Evolutionary conservation across 2,888 invertebrate genomes (phyloP).

Genomic region (Xestoiulus laeticollis): DNA sequence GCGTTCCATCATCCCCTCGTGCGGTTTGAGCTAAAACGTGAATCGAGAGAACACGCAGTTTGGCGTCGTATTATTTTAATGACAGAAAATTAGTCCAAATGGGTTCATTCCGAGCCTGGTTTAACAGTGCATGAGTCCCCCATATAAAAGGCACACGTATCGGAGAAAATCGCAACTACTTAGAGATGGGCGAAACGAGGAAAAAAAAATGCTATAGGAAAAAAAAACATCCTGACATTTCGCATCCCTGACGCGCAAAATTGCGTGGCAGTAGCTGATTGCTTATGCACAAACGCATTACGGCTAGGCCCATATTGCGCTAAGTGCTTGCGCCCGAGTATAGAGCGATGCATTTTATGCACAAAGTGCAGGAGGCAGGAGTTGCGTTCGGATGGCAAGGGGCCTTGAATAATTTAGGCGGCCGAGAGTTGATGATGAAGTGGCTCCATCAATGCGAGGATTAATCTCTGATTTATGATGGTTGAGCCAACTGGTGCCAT

Average conservation of each 20-base stretch:
- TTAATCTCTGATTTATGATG: slow-evolving; percentile 53
- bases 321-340: not conserved
- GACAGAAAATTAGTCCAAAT: too few species aligned
- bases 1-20: too few species aligned
- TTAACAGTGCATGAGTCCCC: too few species aligned
- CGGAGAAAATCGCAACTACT: too few species aligned
- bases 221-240: not conserved
- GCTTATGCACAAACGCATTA: slow-evolving; percentile 26
- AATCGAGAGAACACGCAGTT: too few species aligned
- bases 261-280: not conserved
- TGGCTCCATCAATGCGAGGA: slow-evolving; percentile 51
- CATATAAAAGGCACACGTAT: too few species aligned
- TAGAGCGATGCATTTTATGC: too few species aligned
- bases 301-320: not conserved
- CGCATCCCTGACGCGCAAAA: not conserved
- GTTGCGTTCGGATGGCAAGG: too few species aligned
- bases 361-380: not conserved
- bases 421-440: slow-evolving; percentile 52
- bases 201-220: not conserved
- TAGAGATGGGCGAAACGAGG: not conserved
- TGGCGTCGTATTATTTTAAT: too few species aligned
- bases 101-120: too few species aligned
- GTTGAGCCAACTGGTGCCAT: slow-evolving; percentile 35
- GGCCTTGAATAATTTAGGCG: slow-evolving; percentile 51
- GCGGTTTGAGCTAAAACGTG: too few species aligned